phyloP scores from a whole-genome alignment of 2,797 vertebrate species.

The Sebastes reedi region DNA sequence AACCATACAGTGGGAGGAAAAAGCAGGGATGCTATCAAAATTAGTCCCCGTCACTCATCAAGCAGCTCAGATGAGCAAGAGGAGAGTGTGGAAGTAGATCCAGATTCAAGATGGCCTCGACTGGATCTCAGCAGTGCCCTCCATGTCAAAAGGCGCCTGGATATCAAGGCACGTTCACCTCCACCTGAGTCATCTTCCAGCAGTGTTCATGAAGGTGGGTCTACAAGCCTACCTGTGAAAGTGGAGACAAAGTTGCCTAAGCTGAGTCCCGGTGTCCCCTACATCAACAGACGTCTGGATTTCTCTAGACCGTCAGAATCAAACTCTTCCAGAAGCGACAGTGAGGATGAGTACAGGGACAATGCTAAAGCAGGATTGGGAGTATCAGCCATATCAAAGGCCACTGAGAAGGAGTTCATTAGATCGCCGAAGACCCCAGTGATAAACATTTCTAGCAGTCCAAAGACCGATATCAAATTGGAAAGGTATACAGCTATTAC shows the following conservation, averaged over 20 bases:
- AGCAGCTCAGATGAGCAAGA: conserved; percentile 23
- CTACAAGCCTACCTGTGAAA: background rate
- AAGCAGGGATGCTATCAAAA: background rate
- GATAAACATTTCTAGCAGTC: conserved; percentile 3
- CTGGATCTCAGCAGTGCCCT: background rate
- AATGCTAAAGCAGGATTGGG: background rate
- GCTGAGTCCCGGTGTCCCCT: background rate
- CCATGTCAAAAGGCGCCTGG: conserved; percentile 9
- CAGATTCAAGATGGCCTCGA: background rate
- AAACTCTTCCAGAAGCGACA: conserved; percentile 51
- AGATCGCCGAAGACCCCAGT: background rate
- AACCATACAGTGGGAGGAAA: background rate
- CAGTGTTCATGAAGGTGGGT: conserved; percentile 24
- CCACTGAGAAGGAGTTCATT: background rate
- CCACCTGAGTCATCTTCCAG: conserved; percentile 26
- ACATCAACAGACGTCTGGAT: conserved; percentile 18
- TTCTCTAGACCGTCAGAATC: conserved; percentile 24
- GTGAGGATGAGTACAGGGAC: conserved; percentile 41
- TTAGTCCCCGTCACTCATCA: background rate
- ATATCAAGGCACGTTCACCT: conserved; percentile 16
- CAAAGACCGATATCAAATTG: conserved; percentile 56
- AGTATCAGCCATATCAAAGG: background rate
- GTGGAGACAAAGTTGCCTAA: background rate
- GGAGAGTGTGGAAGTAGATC: background rate
- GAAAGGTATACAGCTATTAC: conserved; percentile 48